These are phyloP conservation scores for Drosophila grimshawi DNA, from an alignment of 1,140 invertebrate genomes.

Conservation along the genomic window DNA sequence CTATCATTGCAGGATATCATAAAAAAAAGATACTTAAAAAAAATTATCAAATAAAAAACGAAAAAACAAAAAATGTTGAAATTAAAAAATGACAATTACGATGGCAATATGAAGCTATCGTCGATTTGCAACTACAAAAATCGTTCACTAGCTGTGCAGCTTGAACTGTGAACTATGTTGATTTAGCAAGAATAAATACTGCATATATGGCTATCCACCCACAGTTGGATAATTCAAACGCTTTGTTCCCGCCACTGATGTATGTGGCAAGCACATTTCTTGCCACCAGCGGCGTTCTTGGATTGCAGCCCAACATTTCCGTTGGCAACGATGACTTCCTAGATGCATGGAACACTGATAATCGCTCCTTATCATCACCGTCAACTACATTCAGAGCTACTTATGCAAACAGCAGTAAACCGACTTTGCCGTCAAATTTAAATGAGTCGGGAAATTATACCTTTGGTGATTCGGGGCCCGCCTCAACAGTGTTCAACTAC, in stretches of 20 bases:
- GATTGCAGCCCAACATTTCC: slow-evolving; percentile 62
- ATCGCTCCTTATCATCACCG: slow-evolving; percentile 38
- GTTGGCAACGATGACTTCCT: slow-evolving; percentile 65
- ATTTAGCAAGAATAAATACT: slow-evolving; percentile 6
- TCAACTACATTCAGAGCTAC: neutral
- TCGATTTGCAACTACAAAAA: neutral
- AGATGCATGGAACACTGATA: slow-evolving; percentile 45
- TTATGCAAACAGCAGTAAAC: neutral
- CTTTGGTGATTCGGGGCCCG: slow-evolving; percentile 15
- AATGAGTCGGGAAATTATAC: slow-evolving; percentile 42
- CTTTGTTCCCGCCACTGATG: slow-evolving; percentile 67
- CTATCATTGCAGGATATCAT: neutral
- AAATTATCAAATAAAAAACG: neutral
- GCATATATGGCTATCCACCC: slow-evolving; percentile 65
- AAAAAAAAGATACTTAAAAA: neutral
- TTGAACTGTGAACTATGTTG: slow-evolving; percentile 19
- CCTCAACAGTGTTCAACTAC: slow-evolving; percentile 60
- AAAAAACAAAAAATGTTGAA: neutral
- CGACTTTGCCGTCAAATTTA: slow-evolving; percentile 35
- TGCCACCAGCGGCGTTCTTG: slow-evolving; percentile 55
- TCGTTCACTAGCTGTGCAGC: neutral
- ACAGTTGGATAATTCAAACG: slow-evolving; percentile 58
- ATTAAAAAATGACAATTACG: neutral
- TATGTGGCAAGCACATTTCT: slow-evolving; percentile 69
- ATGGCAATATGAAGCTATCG: slow-evolving; percentile 1